phyloP scores from a whole-genome alignment of 2,113 vertebrate genomes.

The Gobiocypris rarus region DNA sequence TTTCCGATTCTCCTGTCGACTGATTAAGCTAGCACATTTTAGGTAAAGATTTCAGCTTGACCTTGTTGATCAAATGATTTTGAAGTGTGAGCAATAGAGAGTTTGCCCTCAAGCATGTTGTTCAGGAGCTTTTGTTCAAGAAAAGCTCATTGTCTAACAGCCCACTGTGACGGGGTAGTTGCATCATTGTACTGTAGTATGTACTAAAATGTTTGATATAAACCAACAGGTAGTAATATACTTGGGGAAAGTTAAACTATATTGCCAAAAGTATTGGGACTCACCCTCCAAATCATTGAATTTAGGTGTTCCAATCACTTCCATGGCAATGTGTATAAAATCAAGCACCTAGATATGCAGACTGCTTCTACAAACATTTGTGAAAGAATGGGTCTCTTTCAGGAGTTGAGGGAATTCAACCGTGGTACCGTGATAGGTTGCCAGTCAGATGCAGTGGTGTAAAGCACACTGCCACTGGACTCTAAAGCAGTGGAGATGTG shows the following conservation, averaged over 20 bases:
- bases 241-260: not conserved
- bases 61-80: constrained; percentile 66
- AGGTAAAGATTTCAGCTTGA: constrained; percentile 63
- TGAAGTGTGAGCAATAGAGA: constrained; percentile 58
- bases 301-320: too few relatives aligned
- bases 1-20: constrained; percentile 50
- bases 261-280: too few relatives aligned
- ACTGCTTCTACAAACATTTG: too few relatives aligned
- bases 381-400: too few relatives aligned
- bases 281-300: too few relatives aligned
- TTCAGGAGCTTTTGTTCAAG: constrained; percentile 38
- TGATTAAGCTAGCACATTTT: constrained; percentile 68
- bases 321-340: too few relatives aligned
- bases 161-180: constrained; percentile 1
- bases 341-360: too few relatives aligned
- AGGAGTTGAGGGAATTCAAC: too few relatives aligned
- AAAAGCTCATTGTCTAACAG: constrained; percentile 28
- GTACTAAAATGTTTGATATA: not conserved
- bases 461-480: too few relatives aligned
- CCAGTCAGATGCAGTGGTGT: too few relatives aligned
- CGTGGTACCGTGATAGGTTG: too few relatives aligned
- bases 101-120: constrained; percentile 1
- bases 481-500: too few relatives aligned
- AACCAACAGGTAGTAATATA: not conserved
- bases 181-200: not conserved